Evolutionary conservation across 2,797 vertebrate genomes (phyloP), one percentile per base, ranked within the genome.

Genomic region (Amblyopsis hoosieri): DNA sequence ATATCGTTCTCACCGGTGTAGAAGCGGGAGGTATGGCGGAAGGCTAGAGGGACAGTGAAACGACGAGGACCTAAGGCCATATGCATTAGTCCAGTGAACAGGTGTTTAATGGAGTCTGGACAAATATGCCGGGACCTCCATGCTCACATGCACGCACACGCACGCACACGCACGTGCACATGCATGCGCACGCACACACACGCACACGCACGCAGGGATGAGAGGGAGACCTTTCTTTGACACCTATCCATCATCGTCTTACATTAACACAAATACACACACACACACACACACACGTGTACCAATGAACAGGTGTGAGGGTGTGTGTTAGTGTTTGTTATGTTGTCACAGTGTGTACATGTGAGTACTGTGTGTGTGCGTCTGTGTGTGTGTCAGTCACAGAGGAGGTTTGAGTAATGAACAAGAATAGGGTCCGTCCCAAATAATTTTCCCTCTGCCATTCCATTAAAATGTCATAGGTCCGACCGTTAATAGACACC

Each of bases 21-120:
- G 6, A 14, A 57, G 33, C 45, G 14, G 15, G 37, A 57, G 55
- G 23, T 10, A 53, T 14, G 10, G 17, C 1, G 14, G 17, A 17
- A 52, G 14, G 15, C 6, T 17, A 19, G n/a, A 19, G 50, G 9
- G 50, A 15, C 3, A 9, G 50, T 4, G n/a, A 17, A 17, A 2
- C 1, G 6, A 14, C 15, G 75, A 81, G 81, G 76, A 73, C 82
- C 80, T 54, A 31, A 54, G 74, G 78, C 73, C n/a, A 37, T 59
- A 62, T 73, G 66, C 83, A 76, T 78, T 62, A 72, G 75, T 54
- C 70, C 54, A 56, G 64, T 31, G 73, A 86, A 87, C 88, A 89
- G 86, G 80, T 91, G 87, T 90, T 90, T 87, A 90, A 90, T 88
- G 75, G 85, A 83, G 84, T 85, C 74, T 67, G 78, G 83, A 84